Evolutionary conservation across 2,113 vertebrate genomes (phyloP).

Genomic region (Miniopterus natalensis): DNA sequence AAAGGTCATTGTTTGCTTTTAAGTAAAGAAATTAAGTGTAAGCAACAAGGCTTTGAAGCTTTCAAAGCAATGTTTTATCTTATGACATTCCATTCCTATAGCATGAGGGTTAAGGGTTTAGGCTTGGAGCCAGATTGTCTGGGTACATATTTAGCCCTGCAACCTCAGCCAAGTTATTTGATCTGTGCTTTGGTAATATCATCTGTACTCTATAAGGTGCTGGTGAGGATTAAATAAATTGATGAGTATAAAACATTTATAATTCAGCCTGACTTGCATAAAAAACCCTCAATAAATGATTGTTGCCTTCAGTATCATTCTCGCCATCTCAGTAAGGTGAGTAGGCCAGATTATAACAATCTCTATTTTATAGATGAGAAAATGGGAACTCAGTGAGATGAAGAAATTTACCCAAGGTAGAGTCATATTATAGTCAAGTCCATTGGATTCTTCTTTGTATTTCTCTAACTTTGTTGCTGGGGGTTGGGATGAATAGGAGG

Average conservation of each 20-base stretch:
- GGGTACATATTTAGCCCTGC: neutral
- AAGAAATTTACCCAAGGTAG: neutral
- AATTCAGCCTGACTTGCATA: conserved; percentile 13
- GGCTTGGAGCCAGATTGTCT: neutral
- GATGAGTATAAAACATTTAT: conserved; percentile 16
- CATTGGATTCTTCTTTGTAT: neutral
- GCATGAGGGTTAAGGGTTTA: neutral
- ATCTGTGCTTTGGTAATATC: conserved; percentile 11
- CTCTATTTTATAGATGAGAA: conserved; percentile 28
- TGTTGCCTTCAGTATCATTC: conserved; percentile 7
- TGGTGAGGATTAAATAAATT: conserved; percentile 37
- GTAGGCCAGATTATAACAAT: conserved; percentile 6
- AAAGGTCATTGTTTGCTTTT: neutral
- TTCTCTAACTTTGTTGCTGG: conserved; percentile 23
- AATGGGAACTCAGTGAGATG: neutral
- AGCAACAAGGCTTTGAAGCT: neutral
- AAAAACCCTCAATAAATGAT: neutral
- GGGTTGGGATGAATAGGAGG: neutral
- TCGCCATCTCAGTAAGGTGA: neutral
- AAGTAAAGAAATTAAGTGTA: conserved; percentile 49
- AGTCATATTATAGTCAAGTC: neutral
- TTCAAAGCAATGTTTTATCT: conserved; percentile 39
- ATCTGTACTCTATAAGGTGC: conserved; percentile 19
- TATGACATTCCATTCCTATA: conserved; percentile 14
- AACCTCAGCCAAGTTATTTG: conserved; percentile 41